Percentiles rank a stretch among this genome's conserved stretches.
Evolutionary conservation across 2,113 vertebrate species (phyloP).

Genomic region (Takifugu bimaculatus): DNA sequence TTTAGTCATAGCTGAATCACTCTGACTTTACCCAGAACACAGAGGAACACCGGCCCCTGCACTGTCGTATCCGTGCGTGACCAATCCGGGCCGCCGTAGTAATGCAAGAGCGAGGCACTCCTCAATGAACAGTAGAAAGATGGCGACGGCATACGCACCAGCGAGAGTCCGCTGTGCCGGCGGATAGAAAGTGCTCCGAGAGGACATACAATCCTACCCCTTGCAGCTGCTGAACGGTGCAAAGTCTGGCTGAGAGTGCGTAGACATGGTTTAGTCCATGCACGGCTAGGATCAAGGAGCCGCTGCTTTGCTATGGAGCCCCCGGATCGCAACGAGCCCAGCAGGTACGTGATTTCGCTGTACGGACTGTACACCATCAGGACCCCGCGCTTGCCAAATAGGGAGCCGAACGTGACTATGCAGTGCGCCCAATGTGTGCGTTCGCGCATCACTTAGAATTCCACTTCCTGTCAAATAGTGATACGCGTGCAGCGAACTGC

Average conservation of each 20-base stretch:
- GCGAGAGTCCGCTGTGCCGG: constrained; percentile 71
- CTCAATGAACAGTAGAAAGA: constrained; percentile 76
- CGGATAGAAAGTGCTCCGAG: constrained; percentile 68
- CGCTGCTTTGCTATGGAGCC: constrained; percentile 74
- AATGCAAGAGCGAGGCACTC: constrained; percentile 66
- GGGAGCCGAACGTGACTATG: constrained; percentile 53
- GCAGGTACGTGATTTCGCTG: constrained; percentile 74
- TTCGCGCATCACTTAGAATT: constrained; percentile 45
- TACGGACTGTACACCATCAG: constrained; percentile 70
- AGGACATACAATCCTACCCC: constrained; percentile 30
- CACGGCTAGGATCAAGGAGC: constrained; percentile 59
- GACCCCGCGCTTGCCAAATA: constrained; percentile 69
- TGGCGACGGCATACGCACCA: constrained; percentile 74
- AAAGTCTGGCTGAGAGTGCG: constrained; percentile 40
- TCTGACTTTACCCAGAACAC: not conserved
- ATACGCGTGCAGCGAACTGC: constrained; percentile 64
- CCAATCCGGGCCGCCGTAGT: constrained; percentile 70
- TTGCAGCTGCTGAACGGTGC: constrained; percentile 66
- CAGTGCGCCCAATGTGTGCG: constrained; percentile 23
- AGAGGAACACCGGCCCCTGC: not conserved
- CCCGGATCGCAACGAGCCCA: constrained; percentile 70
- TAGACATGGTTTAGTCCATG: constrained; percentile 70
- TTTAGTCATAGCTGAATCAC: not conserved
- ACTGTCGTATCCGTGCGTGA: constrained; percentile 25
- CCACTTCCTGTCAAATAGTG: constrained; percentile 77